Base-by-base conservation (phyloP, 2,113 vertebrate genomes). In the Sprattus sprattus region DNA sequence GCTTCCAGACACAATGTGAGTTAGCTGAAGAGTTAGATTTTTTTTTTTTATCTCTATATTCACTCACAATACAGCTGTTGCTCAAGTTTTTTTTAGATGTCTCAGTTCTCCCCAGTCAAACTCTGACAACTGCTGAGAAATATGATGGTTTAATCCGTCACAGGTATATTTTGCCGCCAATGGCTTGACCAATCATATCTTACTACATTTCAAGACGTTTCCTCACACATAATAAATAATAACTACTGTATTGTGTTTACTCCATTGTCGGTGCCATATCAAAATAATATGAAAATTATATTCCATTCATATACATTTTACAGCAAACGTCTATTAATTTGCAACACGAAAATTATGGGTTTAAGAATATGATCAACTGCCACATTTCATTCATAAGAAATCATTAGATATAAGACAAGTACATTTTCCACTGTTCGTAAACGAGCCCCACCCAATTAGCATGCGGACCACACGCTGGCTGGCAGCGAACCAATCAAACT, bases 381-480 rank as follows among this genome's bases (percentile, higher is more conserved):
- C 15, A 54, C 18, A 64, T 78, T 13, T 28, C 25, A 71, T 28
- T 28, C n/a, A 71, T 32, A 32, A 6, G 64, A 25, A 9, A 67
- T 25, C 57, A 64, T 49, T 49, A 39, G 39, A 1, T 39, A 49
- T 54, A 54, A 32, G 54, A 71, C n/a, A 13, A 78, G 84, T 81
- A 82, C n/a, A 83, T 87, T 87, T 88, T 88, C 87, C 83, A 86
- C 82, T 87, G 84, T 64, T 88, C 85, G 87, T 45, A 5, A 54
- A 16, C 10, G 5, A 71, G 83, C 81, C 78, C 87, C 89, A 64
- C 89, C 89, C 89, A 60, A 84, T 90, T 90, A 90, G 89, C 89
- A 39, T 39, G 39, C 39, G 39, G 39, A 39, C 39, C 39, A 87
- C 84, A 82, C 87, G 89, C 67, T 87, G 83, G 47, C 84, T 83